phyloP scores from a whole-genome alignment of 2,888 invertebrate species.

The Drosophila ezoana region DNA sequence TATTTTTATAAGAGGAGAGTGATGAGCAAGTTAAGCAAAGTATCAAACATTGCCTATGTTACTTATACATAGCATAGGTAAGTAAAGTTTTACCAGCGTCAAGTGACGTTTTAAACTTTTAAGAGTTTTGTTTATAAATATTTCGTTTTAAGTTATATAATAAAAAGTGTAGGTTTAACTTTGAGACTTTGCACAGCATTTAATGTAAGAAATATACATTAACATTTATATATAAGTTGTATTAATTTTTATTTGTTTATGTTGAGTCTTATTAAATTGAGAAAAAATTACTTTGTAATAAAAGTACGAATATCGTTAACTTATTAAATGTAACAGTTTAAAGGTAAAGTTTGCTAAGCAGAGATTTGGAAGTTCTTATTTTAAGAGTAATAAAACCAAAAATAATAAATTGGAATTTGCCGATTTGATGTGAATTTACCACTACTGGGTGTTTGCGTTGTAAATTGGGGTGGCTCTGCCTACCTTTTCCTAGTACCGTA shows the following conservation, averaged over 20 bases:
- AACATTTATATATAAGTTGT: slow-evolving; percentile 40
- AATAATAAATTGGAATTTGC: slow-evolving; percentile 2
- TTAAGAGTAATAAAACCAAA: slow-evolving; percentile 1
- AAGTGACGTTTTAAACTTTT: slow-evolving; percentile 21
- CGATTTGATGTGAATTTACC: slow-evolving; percentile 9
- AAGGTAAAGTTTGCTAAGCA: slow-evolving; percentile 22
- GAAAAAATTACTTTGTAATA: slow-evolving; percentile 59
- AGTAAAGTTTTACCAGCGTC: too few species aligned
- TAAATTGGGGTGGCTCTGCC: slow-evolving; percentile 10
- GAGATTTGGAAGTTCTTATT: slow-evolving; percentile 10
- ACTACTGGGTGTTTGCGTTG: slow-evolving; percentile 5
- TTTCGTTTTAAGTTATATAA: slow-evolving; percentile 51
- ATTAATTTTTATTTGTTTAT: slow-evolving; percentile 30
- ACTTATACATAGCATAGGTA: slow-evolving; percentile 16
- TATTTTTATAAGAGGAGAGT: background rate
- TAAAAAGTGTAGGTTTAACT: slow-evolving; percentile 74
- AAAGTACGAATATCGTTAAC: slow-evolving; percentile 56
- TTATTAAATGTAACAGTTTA: slow-evolving; percentile 40
- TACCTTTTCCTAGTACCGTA: slow-evolving; percentile 46
- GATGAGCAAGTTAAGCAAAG: background rate
- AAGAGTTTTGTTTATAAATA: slow-evolving; percentile 17
- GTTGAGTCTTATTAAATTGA: slow-evolving; percentile 54
- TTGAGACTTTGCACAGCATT: slow-evolving; percentile 77
- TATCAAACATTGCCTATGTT: slow-evolving; percentile 5
- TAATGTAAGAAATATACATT: slow-evolving; percentile 57